Evolutionary conservation across 2,797 vertebrate genomes (phyloP).

Genomic region (Betta splendens): DNA sequence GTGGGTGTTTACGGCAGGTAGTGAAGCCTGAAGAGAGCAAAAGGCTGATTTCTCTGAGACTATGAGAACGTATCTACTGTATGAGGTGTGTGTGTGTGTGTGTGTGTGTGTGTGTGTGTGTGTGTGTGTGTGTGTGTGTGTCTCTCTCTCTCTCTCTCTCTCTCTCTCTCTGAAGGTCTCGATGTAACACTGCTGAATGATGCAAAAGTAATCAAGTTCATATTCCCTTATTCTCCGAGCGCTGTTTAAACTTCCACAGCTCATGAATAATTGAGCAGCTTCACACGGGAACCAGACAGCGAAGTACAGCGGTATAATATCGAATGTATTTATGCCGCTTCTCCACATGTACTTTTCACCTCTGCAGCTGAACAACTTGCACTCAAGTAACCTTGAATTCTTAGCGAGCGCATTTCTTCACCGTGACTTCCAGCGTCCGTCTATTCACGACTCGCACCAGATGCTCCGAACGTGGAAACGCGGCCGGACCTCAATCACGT

Average conservation of each 20-base stretch:
- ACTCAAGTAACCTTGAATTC: constrained; percentile 3
- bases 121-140: constrained; percentile 1
- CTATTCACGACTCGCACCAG: constrained; percentile 42
- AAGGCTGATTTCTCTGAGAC: background rate
- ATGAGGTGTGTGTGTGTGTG: constrained; percentile 10
- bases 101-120: constrained; percentile 4
- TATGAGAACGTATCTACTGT: too few relatives aligned
- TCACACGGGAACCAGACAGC: constrained; percentile 51
- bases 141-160: too few relatives aligned
- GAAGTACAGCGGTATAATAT: constrained; percentile 11
- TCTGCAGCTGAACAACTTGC: constrained; percentile 20
- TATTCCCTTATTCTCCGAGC: constrained; percentile 50
- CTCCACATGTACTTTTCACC: constrained; percentile 33
- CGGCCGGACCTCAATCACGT: constrained; percentile 21
- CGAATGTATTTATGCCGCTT: constrained; percentile 11
- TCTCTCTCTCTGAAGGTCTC: constrained; percentile 34
- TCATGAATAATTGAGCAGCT: constrained; percentile 68
- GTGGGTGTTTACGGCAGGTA: constrained; percentile 40
- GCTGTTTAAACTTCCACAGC: constrained; percentile 54
- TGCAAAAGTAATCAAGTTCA: constrained; percentile 58
- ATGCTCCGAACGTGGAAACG: constrained; percentile 25
- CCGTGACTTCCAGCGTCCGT: constrained; percentile 47
- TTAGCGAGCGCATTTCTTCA: background rate
- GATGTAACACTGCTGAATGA: constrained; percentile 54
- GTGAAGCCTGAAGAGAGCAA: too few relatives aligned